A percentile compares a stretch with the other conserved stretches of the same genome.
phyloP scores from a whole-genome alignment of 2,797 vertebrate genomes.

The Sebastes matsubarae region DNA sequence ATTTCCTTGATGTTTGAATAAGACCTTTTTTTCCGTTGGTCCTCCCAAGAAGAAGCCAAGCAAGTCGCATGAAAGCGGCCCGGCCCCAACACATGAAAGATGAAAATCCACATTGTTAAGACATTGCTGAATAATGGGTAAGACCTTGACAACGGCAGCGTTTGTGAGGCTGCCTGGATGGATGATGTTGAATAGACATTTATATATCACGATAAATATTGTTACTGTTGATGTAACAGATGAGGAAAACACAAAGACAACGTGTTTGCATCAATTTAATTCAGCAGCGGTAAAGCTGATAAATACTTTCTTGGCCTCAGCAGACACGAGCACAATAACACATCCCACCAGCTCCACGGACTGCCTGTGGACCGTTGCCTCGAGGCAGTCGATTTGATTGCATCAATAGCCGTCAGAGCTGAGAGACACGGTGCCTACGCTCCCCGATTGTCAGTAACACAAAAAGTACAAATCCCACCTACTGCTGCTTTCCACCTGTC shows the following conservation, averaged over 20 bases:
- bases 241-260: conserved; percentile 47
- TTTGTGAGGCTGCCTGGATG: background rate
- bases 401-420: conserved; percentile 42
- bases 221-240: conserved; percentile 48
- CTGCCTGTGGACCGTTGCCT: conserved; percentile 39
- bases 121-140: conserved; percentile 39
- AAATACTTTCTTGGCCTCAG: conserved; percentile 18
- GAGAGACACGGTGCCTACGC: background rate
- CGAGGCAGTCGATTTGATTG: conserved; percentile 54
- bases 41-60: background rate
- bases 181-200: conserved; percentile 29
- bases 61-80: background rate
- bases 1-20: conserved; percentile 23
- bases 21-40: conserved; percentile 22
- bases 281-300: conserved; percentile 42
- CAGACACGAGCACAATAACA: conserved; percentile 24
- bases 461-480: conserved; percentile 41
- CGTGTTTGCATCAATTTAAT: conserved; percentile 39
- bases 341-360: conserved; percentile 19
- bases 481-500: conserved; percentile 21
- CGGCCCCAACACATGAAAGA: conserved; percentile 31
- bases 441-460: conserved; percentile 42
- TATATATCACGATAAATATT: conserved; percentile 35
- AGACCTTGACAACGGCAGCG: conserved; percentile 28
- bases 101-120: conserved; percentile 46